These are phyloP conservation scores for Zaprionus tsacasi DNA, from an alignment of 1,140 invertebrate genomes.

Conservation along the genomic window DNA sequence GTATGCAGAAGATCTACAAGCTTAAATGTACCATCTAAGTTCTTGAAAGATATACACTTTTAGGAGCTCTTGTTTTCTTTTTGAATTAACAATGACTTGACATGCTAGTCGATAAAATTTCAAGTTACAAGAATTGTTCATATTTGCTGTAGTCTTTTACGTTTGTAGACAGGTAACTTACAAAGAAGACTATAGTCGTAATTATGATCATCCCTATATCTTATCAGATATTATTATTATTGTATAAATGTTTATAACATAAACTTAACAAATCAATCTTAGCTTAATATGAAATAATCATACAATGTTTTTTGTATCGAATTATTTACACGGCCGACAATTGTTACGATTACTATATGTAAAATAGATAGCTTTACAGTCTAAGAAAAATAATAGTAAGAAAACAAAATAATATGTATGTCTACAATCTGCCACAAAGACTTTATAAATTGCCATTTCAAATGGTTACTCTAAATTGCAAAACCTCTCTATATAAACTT, in stretches of 20 bases:
- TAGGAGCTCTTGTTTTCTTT: background rate
- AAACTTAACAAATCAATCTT: slow-evolving; percentile 41
- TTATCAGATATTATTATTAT: slow-evolving; percentile 2
- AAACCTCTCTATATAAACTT: slow-evolving; percentile 18
- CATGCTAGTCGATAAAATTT: slow-evolving; percentile 14
- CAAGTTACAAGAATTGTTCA: slow-evolving; percentile 1
- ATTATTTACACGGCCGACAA: slow-evolving; percentile 42
- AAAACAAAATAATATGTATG: slow-evolving; percentile 7
- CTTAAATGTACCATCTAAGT: background rate
- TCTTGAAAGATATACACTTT: background rate
- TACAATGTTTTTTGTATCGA: slow-evolving; percentile 34
- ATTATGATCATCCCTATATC: background rate
- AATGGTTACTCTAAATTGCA: slow-evolving; percentile 35
- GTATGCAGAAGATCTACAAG: background rate
- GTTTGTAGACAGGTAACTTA: slow-evolving; percentile 5
- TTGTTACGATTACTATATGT: slow-evolving; percentile 2
- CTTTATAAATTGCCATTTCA: slow-evolving; percentile 26
- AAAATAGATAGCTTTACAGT: slow-evolving; percentile 23
- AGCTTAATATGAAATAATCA: slow-evolving; percentile 41
- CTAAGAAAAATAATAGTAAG: slow-evolving; percentile 17
- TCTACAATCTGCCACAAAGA: slow-evolving; percentile 11
- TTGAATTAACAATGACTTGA: background rate
- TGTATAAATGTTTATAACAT: slow-evolving; percentile 27
- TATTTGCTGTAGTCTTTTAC: slow-evolving; percentile 4
- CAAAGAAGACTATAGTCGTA: slow-evolving; percentile 23